These are phyloP conservation scores for Proctacanthus coquilletti DNA, from an alignment of 1,140 invertebrate species.

Conservation along the genomic window DNA sequence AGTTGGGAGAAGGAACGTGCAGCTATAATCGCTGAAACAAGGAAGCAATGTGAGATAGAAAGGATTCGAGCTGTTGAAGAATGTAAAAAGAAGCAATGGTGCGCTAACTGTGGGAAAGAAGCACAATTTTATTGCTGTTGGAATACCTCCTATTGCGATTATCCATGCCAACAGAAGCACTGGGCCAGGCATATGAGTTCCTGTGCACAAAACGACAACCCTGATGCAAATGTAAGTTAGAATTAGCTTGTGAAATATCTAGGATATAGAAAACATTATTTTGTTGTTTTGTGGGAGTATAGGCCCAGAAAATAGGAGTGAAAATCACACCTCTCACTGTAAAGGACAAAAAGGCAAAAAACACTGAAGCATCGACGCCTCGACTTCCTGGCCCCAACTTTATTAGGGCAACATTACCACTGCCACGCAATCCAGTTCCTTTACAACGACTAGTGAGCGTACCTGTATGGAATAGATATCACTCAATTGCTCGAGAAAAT, in stretches of 20 bases:
- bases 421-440: too few relatives aligned
- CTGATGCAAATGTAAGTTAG: constrained; percentile 1
- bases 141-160: constrained; percentile 88
- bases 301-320: neutral
- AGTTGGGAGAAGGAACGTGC: constrained; percentile 49
- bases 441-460: too few relatives aligned
- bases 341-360: neutral
- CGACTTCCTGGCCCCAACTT: too few relatives aligned
- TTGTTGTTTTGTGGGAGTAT: neutral
- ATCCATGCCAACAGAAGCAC: constrained; percentile 60
- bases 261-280: neutral
- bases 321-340: neutral
- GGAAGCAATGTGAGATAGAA: constrained; percentile 43
- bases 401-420: too few relatives aligned
- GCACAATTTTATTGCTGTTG: constrained; percentile 87
- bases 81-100: constrained; percentile 75
- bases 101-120: constrained; percentile 68
- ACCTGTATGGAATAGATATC: too few relatives aligned
- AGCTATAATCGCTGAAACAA: constrained; percentile 39
- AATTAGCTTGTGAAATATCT: neutral
- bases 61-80: constrained; percentile 50
- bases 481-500: too few relatives aligned
- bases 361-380: too few relatives aligned
- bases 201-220: constrained; percentile 11
- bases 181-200: constrained; percentile 41